Evolutionary conservation across 2,888 invertebrate genomes (phyloP).

Genomic region (Xanthia icteritia): DNA sequence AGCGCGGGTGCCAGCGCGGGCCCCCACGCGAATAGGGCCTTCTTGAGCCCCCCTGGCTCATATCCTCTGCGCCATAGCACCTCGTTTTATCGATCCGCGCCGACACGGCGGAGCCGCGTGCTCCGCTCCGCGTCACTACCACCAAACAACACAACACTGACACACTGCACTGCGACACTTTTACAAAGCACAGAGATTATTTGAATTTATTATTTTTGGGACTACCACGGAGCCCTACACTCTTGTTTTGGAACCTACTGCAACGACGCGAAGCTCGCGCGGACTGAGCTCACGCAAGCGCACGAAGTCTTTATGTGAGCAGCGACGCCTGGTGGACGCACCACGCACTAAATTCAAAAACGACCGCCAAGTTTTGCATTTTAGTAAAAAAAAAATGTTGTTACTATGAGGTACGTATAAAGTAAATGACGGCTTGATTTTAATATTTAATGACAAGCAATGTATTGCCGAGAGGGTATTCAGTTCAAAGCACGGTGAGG

Average conservation of each 20-base stretch:
- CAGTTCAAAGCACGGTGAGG: constrained; percentile 36
- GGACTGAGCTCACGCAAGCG: constrained; percentile 79
- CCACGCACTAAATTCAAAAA: constrained; percentile 77
- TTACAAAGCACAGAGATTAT: constrained; percentile 62
- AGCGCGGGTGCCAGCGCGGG: constrained; percentile 88
- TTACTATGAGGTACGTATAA: constrained; percentile 13
- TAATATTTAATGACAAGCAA: constrained; percentile 28
- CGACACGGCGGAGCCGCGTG: constrained; percentile 71
- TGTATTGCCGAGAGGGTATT: constrained; percentile 22
- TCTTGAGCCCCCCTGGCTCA: constrained; percentile 88
- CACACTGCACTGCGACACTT: constrained; percentile 82
- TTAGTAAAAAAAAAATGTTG: constrained; percentile 54
- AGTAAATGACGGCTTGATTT: constrained; percentile 23
- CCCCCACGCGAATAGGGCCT: constrained; percentile 88
- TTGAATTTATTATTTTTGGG: constrained; percentile 66
- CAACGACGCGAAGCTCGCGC: constrained; percentile 83
- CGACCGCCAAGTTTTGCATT: constrained; percentile 80
- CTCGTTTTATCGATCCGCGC: constrained; percentile 82
- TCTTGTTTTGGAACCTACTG: constrained; percentile 80
- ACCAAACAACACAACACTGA: constrained; percentile 63
- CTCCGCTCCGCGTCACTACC: constrained; percentile 65
- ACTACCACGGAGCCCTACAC: constrained; percentile 75
- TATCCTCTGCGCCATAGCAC: constrained; percentile 83
- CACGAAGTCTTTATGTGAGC: constrained; percentile 74
- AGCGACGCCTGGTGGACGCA: constrained; percentile 74